A percentile compares a stretch with the other conserved stretches of the same genome.
These are phyloP conservation scores for Cephus cinctus DNA, from an alignment of 1,140 invertebrate species.

Conservation along the genomic window DNA sequence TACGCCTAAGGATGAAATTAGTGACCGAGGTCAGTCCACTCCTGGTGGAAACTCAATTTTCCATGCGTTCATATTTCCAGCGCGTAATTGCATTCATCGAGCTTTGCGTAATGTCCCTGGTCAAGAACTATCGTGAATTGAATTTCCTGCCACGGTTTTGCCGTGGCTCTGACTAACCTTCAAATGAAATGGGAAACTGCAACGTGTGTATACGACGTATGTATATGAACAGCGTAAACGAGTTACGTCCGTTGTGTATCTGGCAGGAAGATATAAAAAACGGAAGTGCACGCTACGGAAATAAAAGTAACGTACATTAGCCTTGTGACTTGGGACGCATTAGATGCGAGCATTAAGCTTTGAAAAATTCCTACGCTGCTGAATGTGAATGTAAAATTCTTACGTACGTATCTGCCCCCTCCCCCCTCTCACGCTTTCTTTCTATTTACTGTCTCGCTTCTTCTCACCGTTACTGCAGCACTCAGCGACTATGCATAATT, in stretches of 20 bases:
- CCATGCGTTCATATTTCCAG: neutral
- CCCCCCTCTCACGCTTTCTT: too few relatives aligned
- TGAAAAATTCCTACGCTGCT: too few relatives aligned
- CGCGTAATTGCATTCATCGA: neutral
- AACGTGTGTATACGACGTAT: conserved; percentile 25
- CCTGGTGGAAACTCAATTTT: conserved; percentile 9
- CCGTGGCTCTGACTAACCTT: conserved; percentile 46
- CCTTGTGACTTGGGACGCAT: neutral
- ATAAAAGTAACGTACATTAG: neutral
- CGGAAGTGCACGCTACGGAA: neutral
- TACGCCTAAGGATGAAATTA: neutral
- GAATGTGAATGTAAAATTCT: too few relatives aligned
- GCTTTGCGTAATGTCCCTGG: conserved; percentile 12
- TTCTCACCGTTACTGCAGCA: too few relatives aligned
- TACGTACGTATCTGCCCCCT: too few relatives aligned
- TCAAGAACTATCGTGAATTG: conserved; percentile 40
- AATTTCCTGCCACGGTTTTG: conserved; percentile 43
- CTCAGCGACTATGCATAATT: too few relatives aligned
- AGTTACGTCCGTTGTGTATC: conserved; percentile 30
- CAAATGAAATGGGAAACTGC: conserved; percentile 44
- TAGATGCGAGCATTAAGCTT: too few relatives aligned
- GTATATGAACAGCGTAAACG: conserved; percentile 37
- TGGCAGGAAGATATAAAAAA: neutral
- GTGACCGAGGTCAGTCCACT: conserved; percentile 18
- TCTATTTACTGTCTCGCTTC: too few relatives aligned